Base-by-base conservation (phyloP, 2,888 invertebrate genomes). In the Diploptera punctata region DNA sequence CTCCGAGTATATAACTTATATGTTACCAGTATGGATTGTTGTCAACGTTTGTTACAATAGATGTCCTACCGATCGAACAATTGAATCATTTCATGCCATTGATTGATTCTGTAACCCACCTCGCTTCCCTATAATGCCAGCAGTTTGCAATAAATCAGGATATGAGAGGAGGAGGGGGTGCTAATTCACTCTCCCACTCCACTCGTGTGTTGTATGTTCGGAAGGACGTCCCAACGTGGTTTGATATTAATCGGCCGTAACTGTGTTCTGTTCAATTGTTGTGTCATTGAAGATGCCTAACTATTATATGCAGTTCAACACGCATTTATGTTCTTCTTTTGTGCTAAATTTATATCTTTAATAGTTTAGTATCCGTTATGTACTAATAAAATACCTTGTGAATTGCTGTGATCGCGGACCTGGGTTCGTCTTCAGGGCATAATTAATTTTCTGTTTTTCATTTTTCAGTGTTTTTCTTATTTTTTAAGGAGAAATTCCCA, bases 71-170 rank as follows among this genome's bases (percentile, higher is more conserved):
- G 71, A 71, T 71, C 71, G 71, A 57, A 73, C 73, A 73, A 73
- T 73, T 73, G 73, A 73, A 73, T 73, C 73, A 70, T 73, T 73
- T 67, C 73, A 69, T 69, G 73, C 69, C 60, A 73, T 73, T 73
- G 73, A 73, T 73, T 70, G 73, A 73, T 73, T 73, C 73, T 24
- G 13, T 62, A 62, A 62, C 43, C 62, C 43, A 43, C 24, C 62
- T 43, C 43, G 33, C 62, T 43, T 21, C 18, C 52, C 52, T 21
- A 18, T 19, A 24, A 21, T 24, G 67, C 47, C 57, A 26, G 19
- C 69, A 61, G 67, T 54, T 44, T 49, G 62, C 65, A 54, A 73
- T 73, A 73, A 73, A 73, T 73, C 73, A 73, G 69, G 52, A 38
- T 70, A 67, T 67, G 43, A 65, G 38, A 26, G 33, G 24, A n/a